A percentile compares a stretch with the other conserved stretches of the same genome.
phyloP scores from a whole-genome alignment of 1,140 invertebrate species.

The Pogonognathellus flavescens region DNA sequence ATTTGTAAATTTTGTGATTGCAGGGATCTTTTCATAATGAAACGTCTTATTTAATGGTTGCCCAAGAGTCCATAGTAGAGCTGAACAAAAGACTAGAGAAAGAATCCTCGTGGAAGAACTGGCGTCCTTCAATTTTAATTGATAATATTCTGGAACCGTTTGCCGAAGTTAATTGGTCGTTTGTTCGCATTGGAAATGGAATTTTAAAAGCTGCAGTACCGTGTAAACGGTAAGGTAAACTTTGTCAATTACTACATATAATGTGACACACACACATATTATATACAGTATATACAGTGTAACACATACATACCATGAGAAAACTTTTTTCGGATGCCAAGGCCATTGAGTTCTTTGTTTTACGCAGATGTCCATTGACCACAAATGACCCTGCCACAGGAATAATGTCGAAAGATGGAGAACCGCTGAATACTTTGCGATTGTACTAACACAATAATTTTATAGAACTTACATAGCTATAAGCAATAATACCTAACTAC shows the following conservation, averaged over 20 bases:
- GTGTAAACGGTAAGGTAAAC: constrained; percentile 68
- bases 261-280: too few relatives aligned
- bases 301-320: too few relatives aligned
- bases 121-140: constrained; percentile 68
- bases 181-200: constrained; percentile 67
- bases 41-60: constrained; percentile 68
- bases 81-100: constrained; percentile 68
- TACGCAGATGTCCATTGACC: constrained; percentile 68
- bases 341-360: too few relatives aligned
- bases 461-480: too few relatives aligned
- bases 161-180: constrained; percentile 68
- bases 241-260: background rate
- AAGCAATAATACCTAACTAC: too few relatives aligned
- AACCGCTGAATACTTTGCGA: constrained; percentile 69
- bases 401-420: constrained; percentile 68
- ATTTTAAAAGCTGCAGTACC: constrained; percentile 66
- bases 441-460: constrained; percentile 63
- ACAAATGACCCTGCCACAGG: constrained; percentile 69
- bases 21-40: constrained; percentile 69
- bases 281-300: too few relatives aligned
- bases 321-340: too few relatives aligned
- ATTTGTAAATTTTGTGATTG: background rate
- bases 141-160: constrained; percentile 61
- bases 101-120: constrained; percentile 67
- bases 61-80: constrained; percentile 68